Evolutionary conservation across 1,140 invertebrate genomes (phyloP).

Genomic region (Listronotus oregonensis): DNA sequence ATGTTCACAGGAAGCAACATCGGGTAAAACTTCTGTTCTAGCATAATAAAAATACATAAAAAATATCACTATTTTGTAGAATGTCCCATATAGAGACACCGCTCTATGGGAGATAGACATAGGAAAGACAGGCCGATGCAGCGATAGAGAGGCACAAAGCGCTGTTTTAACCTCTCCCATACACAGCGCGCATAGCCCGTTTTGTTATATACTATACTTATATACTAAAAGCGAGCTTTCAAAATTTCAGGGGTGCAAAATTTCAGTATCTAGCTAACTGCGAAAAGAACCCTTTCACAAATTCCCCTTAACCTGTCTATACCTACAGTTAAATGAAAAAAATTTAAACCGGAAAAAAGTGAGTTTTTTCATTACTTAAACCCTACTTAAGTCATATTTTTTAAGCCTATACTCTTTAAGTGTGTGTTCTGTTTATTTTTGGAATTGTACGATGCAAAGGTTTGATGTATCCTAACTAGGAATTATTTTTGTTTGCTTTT

Average conservation of each 20-base stretch:
- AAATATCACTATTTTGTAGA: constrained; percentile 13
- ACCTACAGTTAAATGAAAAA: constrained; percentile 52
- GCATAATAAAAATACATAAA: too few relatives aligned
- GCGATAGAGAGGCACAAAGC: constrained; percentile 19
- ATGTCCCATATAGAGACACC: constrained; percentile 17
- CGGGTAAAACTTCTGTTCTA: too few relatives aligned
- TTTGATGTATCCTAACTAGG: too few relatives aligned
- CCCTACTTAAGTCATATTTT: too few relatives aligned
- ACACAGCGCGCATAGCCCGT: constrained; percentile 33
- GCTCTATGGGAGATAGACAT: constrained; percentile 18
- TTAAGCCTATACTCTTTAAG: too few relatives aligned
- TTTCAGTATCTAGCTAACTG: constrained; percentile 57
- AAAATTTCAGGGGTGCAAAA: constrained; percentile 47
- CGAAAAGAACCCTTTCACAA: constrained; percentile 55
- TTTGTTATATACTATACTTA: constrained; percentile 42
- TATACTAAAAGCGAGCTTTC: constrained; percentile 44
- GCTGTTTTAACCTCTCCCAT: constrained; percentile 6
- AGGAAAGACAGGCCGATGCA: constrained; percentile 27
- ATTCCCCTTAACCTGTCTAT: constrained; percentile 53
- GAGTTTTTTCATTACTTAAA: constrained; percentile 24
- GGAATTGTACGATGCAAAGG: too few relatives aligned
- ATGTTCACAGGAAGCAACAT: too few relatives aligned
- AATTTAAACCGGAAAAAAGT: constrained; percentile 39
- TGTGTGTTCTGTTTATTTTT: too few relatives aligned
- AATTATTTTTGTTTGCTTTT: too few relatives aligned